Percentiles rank a stretch among this genome's conserved stretches.
Evolutionary conservation across 2,113 vertebrate genomes (phyloP).

Genomic region (Parotia lawesii): DNA sequence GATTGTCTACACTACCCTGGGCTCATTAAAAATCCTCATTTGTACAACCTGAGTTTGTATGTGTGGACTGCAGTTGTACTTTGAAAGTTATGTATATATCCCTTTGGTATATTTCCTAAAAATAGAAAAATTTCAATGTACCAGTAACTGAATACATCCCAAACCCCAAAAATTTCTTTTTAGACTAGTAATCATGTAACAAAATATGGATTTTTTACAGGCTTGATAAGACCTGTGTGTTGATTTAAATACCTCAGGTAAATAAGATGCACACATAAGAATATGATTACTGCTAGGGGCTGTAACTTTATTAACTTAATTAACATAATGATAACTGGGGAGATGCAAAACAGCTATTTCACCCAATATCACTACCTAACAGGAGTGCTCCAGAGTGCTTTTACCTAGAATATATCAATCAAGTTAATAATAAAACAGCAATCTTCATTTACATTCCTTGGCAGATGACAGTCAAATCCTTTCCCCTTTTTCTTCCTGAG

Average conservation of each 20-base stretch:
- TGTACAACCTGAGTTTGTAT: neutral
- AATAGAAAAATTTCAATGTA: neutral
- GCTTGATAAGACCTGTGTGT: neutral
- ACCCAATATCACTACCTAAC: neutral
- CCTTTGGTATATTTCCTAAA: neutral
- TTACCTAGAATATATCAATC: neutral
- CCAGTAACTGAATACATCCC: neutral
- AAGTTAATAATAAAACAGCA: neutral
- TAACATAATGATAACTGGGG: slow-evolving; percentile 35
- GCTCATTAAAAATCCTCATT: neutral
- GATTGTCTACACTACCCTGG: neutral
- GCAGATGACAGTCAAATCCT: neutral
- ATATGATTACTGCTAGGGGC: neutral
- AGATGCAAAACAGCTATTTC: slow-evolving; percentile 23
- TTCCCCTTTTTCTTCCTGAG: neutral
- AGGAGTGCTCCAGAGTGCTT: neutral
- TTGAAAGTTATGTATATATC: neutral
- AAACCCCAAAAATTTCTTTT: neutral
- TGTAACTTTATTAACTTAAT: slow-evolving; percentile 45
- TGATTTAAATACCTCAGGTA: neutral
- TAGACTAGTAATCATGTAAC: neutral
- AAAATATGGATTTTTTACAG: neutral
- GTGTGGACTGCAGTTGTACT: neutral
- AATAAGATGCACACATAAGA: neutral
- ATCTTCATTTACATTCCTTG: neutral